Conservation (phyloP, 2,888 invertebrate genomes). For the Heteromyza rotundicornis region DNA sequence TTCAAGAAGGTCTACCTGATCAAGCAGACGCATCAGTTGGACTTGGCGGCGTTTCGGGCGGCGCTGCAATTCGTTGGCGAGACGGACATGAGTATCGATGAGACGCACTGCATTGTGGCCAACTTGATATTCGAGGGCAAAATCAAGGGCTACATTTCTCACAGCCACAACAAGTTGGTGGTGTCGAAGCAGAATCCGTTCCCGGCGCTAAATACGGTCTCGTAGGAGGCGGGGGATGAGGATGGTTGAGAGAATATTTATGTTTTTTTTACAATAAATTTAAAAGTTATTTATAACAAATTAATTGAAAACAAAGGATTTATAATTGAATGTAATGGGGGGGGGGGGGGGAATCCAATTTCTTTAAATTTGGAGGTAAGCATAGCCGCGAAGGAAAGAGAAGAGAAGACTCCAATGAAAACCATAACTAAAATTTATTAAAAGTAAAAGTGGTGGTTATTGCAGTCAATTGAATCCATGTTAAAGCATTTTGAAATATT, state of each 20-base stretch:
- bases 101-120: slow-evolving; percentile 94
- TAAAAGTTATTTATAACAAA: too few species aligned
- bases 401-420: not conserved
- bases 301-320: too few species aligned
- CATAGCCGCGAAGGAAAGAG: too few species aligned
- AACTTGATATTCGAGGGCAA: slow-evolving; percentile 96
- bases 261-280: too few species aligned
- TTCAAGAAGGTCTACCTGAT: slow-evolving; percentile 87
- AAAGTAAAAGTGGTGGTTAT: too few species aligned
- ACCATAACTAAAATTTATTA: too few species aligned
- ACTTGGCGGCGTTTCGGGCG: slow-evolving; percentile 81
- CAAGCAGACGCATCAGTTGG: slow-evolving; percentile 84
- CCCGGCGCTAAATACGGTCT: slow-evolving; percentile 75
- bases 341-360: too few species aligned
- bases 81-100: slow-evolving; percentile 88
- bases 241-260: too few species aligned
- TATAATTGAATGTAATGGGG: too few species aligned
- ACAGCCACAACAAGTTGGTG: slow-evolving; percentile 95
- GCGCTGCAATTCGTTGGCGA: slow-evolving; percentile 83
- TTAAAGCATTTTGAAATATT: too few species aligned
- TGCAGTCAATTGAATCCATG: too few species aligned
- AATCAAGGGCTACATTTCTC: slow-evolving; percentile 97
- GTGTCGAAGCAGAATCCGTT: slow-evolving; percentile 98
- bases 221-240: slow-evolving; percentile 43
- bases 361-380: too few species aligned